These are phyloP conservation scores for Mastomys natalensis DNA, from an alignment of 2,113 vertebrate genomes.

Conservation along the genomic window DNA sequence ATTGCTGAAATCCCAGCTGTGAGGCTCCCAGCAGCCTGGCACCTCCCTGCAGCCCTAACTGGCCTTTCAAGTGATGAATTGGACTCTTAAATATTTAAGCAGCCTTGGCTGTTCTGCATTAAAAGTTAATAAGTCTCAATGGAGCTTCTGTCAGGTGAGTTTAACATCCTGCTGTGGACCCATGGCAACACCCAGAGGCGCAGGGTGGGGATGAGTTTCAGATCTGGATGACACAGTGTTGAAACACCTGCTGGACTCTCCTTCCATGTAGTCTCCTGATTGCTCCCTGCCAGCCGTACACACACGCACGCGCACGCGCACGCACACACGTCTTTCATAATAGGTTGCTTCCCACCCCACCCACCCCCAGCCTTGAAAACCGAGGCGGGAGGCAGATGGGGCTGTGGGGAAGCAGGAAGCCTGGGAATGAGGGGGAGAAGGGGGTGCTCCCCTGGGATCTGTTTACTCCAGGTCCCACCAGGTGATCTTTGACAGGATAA, in stretches of 20 bases:
- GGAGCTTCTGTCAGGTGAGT: constrained; percentile 52
- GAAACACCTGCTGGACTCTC: background rate
- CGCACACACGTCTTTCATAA: background rate
- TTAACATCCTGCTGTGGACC: constrained; percentile 21
- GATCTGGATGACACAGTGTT: background rate
- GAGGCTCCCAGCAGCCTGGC: constrained; percentile 6
- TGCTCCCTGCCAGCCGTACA: background rate
- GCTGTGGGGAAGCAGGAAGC: background rate
- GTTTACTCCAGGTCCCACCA: background rate
- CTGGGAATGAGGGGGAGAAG: background rate
- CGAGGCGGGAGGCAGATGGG: background rate
- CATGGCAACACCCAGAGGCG: background rate
- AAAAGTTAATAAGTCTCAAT: constrained; percentile 60
- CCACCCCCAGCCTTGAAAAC: fast-evolving
- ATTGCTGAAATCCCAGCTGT: background rate
- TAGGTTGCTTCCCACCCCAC: background rate
- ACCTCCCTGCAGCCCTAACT: constrained; percentile 14
- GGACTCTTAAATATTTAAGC: constrained; percentile 66
- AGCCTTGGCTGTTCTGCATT: constrained; percentile 44
- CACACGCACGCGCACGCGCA: background rate
- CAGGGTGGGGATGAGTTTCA: background rate
- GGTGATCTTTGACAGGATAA: constrained; percentile 52
- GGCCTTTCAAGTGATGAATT: constrained; percentile 63
- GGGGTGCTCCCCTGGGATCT: background rate
- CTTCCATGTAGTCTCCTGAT: background rate